Base-by-base conservation (phyloP, 2,888 invertebrate species). In the Idaea straminata region DNA sequence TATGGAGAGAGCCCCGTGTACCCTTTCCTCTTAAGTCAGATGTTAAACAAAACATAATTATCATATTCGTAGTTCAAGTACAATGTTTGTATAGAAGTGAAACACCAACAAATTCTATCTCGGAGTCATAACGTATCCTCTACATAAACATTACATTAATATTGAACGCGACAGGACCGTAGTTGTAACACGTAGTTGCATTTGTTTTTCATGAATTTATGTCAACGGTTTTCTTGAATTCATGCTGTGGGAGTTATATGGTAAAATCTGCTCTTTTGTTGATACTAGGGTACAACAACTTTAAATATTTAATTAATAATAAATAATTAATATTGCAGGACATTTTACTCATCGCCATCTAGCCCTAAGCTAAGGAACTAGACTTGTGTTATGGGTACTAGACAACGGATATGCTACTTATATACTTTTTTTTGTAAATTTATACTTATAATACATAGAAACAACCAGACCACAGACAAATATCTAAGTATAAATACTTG, bases 91-190 rank as follows among this genome's bases (percentile, higher is more conserved):
- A 10, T 34, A 25, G 59, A 59, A 59, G 59, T 34, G 34, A 59
- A 59, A 34, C 59, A 34, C 59, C 59, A 59, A 59, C 59, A 59
- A 67, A 63, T 64, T 67, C 67, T 66, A 69, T 68, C 66, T 57
- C 61, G 15, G 38, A 63, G 57, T 15, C 59, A 69, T 69, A 66
- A 62, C 70, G 68, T 71, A 77, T 72, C 74, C 73, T 76, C 72
- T 77, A 75, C 77, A 78, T 78, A 77, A 77, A 79, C 75, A 79
- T 76, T 69, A 75, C 78, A 82, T 82, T 83, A 82, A 84, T 82
- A 83, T 84, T 81, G 80, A 83, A 82, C 72, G 74, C 75, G 75
- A 75, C 74, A 73, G 69, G 69, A 74, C 15, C 64, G 65, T 67
- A 69, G 68, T 68, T 69, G 66, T 73, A 68, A 66, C 67, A 63